Conservation (phyloP, 2,888 invertebrate species). For the Pollenia amentaria region DNA sequence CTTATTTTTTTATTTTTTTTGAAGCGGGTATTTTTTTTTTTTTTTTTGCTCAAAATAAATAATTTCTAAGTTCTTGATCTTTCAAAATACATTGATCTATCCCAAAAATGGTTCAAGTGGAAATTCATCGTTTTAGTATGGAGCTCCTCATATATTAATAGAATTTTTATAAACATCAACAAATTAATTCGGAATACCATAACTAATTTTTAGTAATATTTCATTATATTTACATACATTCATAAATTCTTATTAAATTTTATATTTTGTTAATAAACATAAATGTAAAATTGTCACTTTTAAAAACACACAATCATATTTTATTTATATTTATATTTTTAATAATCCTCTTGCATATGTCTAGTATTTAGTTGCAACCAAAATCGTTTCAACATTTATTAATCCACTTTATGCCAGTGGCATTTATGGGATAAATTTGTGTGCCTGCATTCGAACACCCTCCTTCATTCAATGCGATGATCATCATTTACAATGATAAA, state of each 20-base stretch:
- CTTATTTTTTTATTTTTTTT: too few species aligned
- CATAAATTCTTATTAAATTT: slow-evolving; percentile 20
- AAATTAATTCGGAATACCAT: neutral
- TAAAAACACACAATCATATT: slow-evolving; percentile 46
- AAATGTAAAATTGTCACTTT: slow-evolving; percentile 68
- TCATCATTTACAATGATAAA: slow-evolving; percentile 78
- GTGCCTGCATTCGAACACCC: slow-evolving; percentile 27
- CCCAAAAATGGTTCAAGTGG: too few species aligned
- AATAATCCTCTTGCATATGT: slow-evolving; percentile 47
- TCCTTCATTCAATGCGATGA: slow-evolving; percentile 30
- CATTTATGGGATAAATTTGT: slow-evolving; percentile 56
- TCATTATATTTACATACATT: slow-evolving; percentile 1
- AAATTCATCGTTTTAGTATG: too few species aligned
- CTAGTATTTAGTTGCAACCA: neutral
- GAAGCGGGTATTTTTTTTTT: too few species aligned
- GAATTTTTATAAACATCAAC: neutral
- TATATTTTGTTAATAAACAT: slow-evolving; percentile 58
- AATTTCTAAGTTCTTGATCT: too few species aligned
- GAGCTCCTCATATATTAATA: neutral
- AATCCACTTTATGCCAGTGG: slow-evolving; percentile 56
- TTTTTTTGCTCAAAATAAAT: too few species aligned
- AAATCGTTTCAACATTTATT: slow-evolving; percentile 57
- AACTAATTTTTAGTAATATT: slow-evolving; percentile 8
- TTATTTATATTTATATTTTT: slow-evolving; percentile 30
- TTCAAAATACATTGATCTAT: too few species aligned